Conservation (phyloP, 2,113 vertebrate species). For the Epinephelus lanceolatus region DNA sequence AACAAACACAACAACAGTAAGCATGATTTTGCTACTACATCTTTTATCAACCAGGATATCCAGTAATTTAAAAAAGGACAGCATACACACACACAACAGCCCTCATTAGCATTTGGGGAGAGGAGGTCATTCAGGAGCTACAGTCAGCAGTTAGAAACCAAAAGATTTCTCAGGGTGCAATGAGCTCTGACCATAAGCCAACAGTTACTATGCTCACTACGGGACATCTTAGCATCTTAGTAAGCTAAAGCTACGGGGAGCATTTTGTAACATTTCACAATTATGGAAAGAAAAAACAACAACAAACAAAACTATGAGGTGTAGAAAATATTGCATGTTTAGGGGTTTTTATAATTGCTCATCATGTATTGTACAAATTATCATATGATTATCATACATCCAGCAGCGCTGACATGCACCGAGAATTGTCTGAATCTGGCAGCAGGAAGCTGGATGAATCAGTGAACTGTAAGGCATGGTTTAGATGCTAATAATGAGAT, state of each 20-base stretch:
- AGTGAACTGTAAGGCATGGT: neutral
- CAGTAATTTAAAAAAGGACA: neutral
- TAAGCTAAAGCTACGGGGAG: neutral
- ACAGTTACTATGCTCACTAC: neutral
- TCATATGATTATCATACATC: too few relatives aligned
- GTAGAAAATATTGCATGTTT: too few relatives aligned
- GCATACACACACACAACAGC: neutral
- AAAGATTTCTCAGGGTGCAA: neutral
- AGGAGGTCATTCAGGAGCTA: neutral
- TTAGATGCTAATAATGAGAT: neutral
- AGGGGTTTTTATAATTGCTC: too few relatives aligned
- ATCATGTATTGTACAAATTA: neutral
- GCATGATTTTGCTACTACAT: neutral
- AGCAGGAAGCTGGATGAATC: neutral
- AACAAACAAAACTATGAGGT: too few relatives aligned
- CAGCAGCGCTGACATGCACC: too few relatives aligned
- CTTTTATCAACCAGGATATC: neutral
- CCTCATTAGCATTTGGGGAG: neutral
- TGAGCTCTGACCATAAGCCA: neutral
- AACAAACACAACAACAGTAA: neutral
- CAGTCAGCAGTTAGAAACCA: neutral
- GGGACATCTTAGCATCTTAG: neutral
- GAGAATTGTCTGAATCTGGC: too few relatives aligned
- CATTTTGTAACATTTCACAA: neutral
- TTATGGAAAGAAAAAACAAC: too few relatives aligned